phyloP scores from a whole-genome alignment of 92 coral and sea anemone genomes.

The Umimayanthus kanabou region DNA sequence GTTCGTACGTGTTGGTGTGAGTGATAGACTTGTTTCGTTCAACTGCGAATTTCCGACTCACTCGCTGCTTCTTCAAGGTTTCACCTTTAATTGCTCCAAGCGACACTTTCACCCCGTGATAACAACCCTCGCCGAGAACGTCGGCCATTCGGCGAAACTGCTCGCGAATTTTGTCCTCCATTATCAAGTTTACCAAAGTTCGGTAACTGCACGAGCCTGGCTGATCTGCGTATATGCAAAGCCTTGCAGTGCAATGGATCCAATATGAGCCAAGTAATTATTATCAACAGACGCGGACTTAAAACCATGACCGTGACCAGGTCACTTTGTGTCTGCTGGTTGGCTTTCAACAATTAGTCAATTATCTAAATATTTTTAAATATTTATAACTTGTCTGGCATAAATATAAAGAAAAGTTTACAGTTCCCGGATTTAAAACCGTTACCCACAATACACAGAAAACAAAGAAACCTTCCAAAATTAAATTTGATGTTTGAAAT shows the following conservation, averaged over 20 bases:
- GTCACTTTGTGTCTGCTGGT: background rate
- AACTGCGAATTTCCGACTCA: conserved; percentile 23
- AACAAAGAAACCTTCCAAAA: too few species aligned
- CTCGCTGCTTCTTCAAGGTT: conserved; percentile 21
- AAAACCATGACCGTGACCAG: conserved; percentile 12
- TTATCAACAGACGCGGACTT: conserved; percentile 11
- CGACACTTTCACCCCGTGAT: conserved; percentile 27
- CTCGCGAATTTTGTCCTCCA: conserved; percentile 39
- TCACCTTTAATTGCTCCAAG: conserved; percentile 42
- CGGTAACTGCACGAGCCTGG: background rate
- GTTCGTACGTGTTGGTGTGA: conserved; percentile 14
- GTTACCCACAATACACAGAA: too few species aligned
- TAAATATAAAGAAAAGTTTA: background rate
- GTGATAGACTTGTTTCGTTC: conserved; percentile 31
- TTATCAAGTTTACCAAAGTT: background rate
- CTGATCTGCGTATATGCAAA: background rate
- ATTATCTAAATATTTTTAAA: background rate
- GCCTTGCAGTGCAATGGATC: background rate
- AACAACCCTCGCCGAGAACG: conserved; percentile 12
- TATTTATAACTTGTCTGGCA: too few species aligned
- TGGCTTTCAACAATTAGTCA: background rate
- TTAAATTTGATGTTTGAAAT: too few species aligned
- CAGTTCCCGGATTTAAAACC: background rate
- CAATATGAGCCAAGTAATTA: background rate
- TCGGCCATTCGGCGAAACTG: conserved; percentile 39